Evolutionary conservation across 2,113 vertebrate species (phyloP).

Genomic region (Bolborhynchus lineola): DNA sequence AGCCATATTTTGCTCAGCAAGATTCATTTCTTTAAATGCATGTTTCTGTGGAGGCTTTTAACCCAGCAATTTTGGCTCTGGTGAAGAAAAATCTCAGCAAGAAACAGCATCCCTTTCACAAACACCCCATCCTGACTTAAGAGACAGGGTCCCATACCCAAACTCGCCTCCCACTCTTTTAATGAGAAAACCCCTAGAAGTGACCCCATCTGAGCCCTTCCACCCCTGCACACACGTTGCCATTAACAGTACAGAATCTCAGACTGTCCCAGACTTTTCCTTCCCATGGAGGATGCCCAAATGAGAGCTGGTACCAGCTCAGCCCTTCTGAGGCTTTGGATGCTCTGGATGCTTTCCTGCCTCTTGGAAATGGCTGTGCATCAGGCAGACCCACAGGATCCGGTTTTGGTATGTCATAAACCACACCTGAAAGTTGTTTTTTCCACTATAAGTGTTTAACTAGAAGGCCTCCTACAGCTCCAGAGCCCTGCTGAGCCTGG

Average conservation of each 20-base stretch:
- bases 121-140: neutral
- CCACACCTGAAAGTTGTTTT: conserved; percentile 71
- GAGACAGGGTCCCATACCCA: neutral
- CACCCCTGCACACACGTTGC: neutral
- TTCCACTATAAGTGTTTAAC: conserved; percentile 66
- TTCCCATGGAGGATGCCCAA: neutral
- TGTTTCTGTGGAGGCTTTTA: neutral
- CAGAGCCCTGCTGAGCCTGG: conserved; percentile 63
- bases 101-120: neutral
- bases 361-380: neutral
- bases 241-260: neutral
- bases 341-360: fast-evolving
- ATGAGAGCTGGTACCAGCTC: neutral
- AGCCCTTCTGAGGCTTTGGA: neutral
- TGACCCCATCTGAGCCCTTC: neutral
- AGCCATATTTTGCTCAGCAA: neutral
- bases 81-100: neutral
- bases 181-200: neutral
- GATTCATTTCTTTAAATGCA: neutral
- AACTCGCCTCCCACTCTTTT: neutral
- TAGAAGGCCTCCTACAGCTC: conserved; percentile 61
- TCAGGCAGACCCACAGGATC: neutral
- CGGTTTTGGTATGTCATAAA: neutral
- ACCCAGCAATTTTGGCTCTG: neutral
- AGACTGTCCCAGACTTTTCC: neutral